These are phyloP conservation scores for Philotrypesis tridentata DNA, from an alignment of 1,140 invertebrate species.

Conservation along the genomic window DNA sequence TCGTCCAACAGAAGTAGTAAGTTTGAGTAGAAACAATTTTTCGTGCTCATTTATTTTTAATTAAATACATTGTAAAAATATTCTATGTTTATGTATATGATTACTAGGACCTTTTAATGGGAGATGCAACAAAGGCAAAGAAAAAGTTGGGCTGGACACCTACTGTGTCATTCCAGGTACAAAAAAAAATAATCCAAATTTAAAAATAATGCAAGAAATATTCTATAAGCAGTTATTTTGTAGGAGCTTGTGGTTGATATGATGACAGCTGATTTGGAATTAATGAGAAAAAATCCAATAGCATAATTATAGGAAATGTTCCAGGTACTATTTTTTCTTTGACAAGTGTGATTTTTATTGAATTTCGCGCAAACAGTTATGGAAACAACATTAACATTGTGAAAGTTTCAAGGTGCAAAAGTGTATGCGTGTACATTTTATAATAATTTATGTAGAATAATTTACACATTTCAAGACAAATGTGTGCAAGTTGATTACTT, in stretches of 20 bases:
- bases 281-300: constrained; percentile 95
- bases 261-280: constrained; percentile 92
- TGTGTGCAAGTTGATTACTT: not conserved
- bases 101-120: constrained; percentile 87
- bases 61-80: not conserved
- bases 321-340: constrained; percentile 1
- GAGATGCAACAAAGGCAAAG: constrained; percentile 93
- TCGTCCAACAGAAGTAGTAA: constrained; percentile 97
- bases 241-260: constrained; percentile 94
- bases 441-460: not conserved
- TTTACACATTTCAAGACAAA: not conserved
- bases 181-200: constrained; percentile 40
- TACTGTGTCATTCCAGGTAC: constrained; percentile 87
- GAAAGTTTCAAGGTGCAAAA: not conserved
- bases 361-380: constrained; percentile 1
- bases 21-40: constrained; percentile 62
- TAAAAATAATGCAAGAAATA: constrained; percentile 29
- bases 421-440: not conserved
- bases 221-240: constrained; percentile 59
- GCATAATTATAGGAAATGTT: constrained; percentile 69
- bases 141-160: constrained; percentile 90
- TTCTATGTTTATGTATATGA: constrained; percentile 5
- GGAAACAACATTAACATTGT: not conserved
- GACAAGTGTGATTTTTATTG: not conserved
- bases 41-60: not conserved